These are phyloP conservation scores for Clusia tigrina DNA, from an alignment of 2,888 invertebrate genomes.

Conservation along the genomic window DNA sequence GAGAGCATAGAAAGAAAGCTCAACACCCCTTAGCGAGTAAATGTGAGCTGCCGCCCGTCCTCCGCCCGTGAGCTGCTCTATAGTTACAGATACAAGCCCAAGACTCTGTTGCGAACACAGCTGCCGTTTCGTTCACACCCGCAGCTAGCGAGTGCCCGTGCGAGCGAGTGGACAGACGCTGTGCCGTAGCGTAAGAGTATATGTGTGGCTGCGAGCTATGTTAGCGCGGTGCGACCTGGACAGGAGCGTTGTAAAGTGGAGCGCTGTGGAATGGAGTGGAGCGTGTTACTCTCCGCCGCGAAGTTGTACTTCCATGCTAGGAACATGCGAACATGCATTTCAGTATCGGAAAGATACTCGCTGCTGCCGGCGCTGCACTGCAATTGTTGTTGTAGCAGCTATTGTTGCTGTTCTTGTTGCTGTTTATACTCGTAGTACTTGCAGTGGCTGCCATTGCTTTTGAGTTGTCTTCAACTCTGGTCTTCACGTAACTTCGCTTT, in stretches of 20 bases:
- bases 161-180: no score
- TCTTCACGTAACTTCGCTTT: no score
- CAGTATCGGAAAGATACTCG: conserved; percentile 25
- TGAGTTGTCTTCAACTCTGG: no score
- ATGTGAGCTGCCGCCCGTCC: no score
- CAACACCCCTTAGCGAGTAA: conserved; percentile 7
- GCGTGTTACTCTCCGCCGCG: not conserved
- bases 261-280: not conserved
- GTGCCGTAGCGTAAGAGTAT: not conserved
- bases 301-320: not conserved
- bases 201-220: not conserved
- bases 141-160: no score
- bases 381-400: conserved; percentile 7
- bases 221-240: not conserved
- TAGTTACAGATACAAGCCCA: not conserved
- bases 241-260: not conserved
- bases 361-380: not conserved
- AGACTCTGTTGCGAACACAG: not conserved
- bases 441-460: no score
- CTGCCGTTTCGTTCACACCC: conserved; percentile 7
- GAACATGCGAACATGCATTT: conserved; percentile 6
- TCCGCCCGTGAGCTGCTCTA: not conserved
- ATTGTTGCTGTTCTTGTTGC: not conserved
- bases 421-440: no score
- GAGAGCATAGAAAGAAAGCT: conserved; percentile 9